Conservation (phyloP, 2,888 invertebrate genomes). For the Chrysolina haemoptera region DNA sequence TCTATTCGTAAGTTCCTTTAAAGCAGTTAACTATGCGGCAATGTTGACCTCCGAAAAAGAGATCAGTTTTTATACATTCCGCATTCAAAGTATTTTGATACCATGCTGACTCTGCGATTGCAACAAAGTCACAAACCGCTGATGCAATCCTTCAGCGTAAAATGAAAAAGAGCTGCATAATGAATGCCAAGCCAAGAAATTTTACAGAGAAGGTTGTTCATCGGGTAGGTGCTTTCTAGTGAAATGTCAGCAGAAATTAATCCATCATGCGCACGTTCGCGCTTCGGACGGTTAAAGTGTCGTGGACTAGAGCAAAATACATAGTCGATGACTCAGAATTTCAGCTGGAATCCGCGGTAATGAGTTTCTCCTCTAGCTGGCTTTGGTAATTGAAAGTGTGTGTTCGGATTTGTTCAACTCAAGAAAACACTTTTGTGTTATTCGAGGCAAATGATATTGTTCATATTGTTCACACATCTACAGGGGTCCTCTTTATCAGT, state of each 20-base stretch:
- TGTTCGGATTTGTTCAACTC: no score
- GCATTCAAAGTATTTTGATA: neutral
- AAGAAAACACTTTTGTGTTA: no score
- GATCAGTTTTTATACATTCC: neutral
- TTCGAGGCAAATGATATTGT: no score
- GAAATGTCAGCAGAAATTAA: constrained; percentile 30
- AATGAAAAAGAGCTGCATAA: neutral
- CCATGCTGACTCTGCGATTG: neutral
- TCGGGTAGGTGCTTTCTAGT: neutral
- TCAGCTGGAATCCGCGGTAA: no score
- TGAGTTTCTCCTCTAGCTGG: no score
- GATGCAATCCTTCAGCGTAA: constrained; percentile 7
- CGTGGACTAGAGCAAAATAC: neutral
- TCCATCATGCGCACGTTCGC: constrained; percentile 27
- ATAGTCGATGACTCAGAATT: neutral
- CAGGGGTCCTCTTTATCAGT: no score
- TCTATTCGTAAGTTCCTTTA: neutral
- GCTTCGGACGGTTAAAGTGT: constrained; percentile 1
- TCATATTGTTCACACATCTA: no score
- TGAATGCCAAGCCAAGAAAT: constrained; percentile 17
- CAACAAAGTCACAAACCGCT: constrained; percentile 25
- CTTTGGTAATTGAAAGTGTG: no score
- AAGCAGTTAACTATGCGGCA: neutral
- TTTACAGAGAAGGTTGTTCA: neutral
- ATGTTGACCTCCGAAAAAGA: neutral